These are phyloP conservation scores for Delphinus delphis DNA, from an alignment of 2,113 vertebrate species.

Conservation along the genomic window DNA sequence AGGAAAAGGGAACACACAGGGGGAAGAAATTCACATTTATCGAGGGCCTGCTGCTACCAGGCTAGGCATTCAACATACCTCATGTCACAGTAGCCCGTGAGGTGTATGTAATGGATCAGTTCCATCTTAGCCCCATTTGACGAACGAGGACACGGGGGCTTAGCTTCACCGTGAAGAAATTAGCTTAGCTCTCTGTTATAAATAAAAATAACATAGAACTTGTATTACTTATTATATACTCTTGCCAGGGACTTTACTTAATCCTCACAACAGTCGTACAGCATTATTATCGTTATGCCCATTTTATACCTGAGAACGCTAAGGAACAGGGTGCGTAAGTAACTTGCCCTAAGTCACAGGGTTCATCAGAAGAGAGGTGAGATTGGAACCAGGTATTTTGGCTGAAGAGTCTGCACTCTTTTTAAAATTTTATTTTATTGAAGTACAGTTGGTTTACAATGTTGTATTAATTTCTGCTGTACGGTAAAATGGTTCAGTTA, in stretches of 20 bases:
- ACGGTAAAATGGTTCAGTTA: too few species aligned
- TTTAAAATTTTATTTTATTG: too few species aligned
- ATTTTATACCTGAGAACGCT: not conserved
- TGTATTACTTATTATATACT: not conserved
- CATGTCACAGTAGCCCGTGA: too few species aligned
- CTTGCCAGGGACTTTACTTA: not conserved
- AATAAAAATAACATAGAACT: not conserved
- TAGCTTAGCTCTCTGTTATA: not conserved
- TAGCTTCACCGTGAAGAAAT: not conserved
- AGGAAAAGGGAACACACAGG: not conserved
- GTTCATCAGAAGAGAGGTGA: not conserved
- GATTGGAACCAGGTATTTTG: not conserved
- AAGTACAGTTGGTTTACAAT: too few species aligned
- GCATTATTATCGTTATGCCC: not conserved
- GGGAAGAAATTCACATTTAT: not conserved
- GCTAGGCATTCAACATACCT: not conserved
- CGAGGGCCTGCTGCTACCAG: not conserved
- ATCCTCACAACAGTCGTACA: not conserved
- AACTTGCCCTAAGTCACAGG: not conserved
- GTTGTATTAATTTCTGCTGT: too few species aligned
- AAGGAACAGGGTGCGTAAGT: too few species aligned
- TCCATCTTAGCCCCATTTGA: not conserved
- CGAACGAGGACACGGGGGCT: not conserved
- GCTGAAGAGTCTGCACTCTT: too few species aligned
- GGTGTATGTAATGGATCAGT: accelerated